Evolutionary conservation across 2,113 vertebrate species (phyloP).

Genomic region (Melanostigma gelatinosum): DNA sequence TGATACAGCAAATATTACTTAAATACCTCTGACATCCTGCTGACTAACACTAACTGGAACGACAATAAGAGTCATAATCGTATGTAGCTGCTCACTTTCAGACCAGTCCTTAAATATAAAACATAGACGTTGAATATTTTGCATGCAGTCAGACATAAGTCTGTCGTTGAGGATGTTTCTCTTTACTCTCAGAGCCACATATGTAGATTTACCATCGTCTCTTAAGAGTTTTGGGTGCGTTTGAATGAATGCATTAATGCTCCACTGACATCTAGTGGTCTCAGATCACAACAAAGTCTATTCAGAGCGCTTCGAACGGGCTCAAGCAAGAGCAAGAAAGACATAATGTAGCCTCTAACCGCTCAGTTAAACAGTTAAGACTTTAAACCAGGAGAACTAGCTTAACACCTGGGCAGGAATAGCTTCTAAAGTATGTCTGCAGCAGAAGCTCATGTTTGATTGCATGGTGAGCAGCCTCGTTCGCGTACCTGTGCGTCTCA

Average conservation of each 20-base stretch:
- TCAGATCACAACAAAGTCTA: neutral
- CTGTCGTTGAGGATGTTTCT: neutral
- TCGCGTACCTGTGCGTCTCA: slow-evolving; percentile 75
- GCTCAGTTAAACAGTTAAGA: neutral
- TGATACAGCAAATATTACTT: neutral
- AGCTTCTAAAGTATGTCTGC: neutral
- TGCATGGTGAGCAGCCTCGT: neutral
- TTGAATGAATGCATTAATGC: neutral
- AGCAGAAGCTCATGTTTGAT: neutral
- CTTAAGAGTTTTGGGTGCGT: neutral
- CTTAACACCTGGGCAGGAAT: neutral
- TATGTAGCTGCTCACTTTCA: neutral
- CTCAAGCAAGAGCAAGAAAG: neutral
- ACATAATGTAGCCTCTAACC: neutral
- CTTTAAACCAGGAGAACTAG: neutral
- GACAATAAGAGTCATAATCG: neutral
- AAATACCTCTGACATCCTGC: neutral
- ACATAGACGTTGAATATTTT: neutral
- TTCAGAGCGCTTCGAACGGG: neutral
- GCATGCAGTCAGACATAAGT: neutral
- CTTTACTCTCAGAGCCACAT: neutral
- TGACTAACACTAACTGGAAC: neutral
- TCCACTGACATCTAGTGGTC: slow-evolving; percentile 66
- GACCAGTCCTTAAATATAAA: neutral
- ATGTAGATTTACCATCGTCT: neutral